phyloP scores from a whole-genome alignment of 2,797 vertebrate genomes.

The Oreochromis grahami region DNA sequence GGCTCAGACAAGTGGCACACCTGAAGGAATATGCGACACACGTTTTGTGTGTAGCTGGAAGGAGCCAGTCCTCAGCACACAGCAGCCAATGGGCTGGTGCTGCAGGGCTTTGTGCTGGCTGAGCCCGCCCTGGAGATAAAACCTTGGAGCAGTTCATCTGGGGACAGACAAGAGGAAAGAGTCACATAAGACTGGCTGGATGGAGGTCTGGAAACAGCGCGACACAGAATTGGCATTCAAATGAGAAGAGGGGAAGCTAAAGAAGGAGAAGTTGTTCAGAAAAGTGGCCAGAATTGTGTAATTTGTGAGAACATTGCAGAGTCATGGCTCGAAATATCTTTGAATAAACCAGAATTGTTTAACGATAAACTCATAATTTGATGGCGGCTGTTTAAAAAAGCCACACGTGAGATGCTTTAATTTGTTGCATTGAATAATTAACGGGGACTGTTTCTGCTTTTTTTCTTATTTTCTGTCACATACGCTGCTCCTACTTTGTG shows the following conservation, averaged over 20 bases:
- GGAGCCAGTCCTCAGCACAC: constrained; percentile 74
- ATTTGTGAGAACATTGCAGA: background rate
- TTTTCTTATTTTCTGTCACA: background rate
- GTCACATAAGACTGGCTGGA: background rate
- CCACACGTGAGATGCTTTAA: background rate
- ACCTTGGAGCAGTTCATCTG: constrained; percentile 71
- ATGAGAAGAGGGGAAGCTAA: background rate
- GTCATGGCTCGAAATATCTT: background rate
- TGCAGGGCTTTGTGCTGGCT: constrained; percentile 18
- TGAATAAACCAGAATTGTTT: background rate
- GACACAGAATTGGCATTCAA: background rate
- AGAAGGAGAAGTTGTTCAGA: constrained; percentile 6
- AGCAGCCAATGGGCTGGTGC: constrained; percentile 57
- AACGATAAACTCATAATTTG: background rate
- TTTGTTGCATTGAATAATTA: background rate
- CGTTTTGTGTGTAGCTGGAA: constrained; percentile 38
- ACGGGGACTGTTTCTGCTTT: background rate
- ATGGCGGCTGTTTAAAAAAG: background rate
- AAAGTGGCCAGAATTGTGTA: background rate
- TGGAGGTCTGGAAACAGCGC: background rate
- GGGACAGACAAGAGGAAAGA: background rate
- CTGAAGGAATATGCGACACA: constrained; percentile 81
- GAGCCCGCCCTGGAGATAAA: constrained; percentile 52
- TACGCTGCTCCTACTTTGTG: background rate
- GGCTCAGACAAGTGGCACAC: constrained; percentile 47